Base-by-base conservation (phyloP, 2,888 invertebrate genomes). In the Stenotaenia linearis region DNA sequence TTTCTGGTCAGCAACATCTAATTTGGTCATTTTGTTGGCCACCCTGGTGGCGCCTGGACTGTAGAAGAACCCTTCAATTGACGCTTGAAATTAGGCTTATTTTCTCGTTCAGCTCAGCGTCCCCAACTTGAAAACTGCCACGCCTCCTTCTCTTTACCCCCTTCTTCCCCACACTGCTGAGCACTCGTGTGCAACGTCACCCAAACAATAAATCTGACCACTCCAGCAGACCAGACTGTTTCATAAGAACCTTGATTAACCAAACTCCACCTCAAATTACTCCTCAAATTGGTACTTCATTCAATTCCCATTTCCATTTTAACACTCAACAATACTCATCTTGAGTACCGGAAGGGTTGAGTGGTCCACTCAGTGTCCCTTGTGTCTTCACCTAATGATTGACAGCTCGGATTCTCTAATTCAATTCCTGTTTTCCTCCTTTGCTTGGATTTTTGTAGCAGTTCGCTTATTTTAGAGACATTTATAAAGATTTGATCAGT, bases 71-170 rank as follows among this genome's bases (percentile, higher is more conserved):
- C 69, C 69, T 69, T 69, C 69, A 69, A 69, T 69, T 69, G 69
- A 69, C 69, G 69, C 69, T 69, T 28, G 69, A 69, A 69, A 69
- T 69, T 69, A 69, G 69, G 69, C 69, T 69, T 69, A 69, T 69
- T 69, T 69, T 69, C 69, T 69, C 69, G 69, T 69, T 69, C 69
- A 69, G 69, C 69, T 69, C 69, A 69, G 69, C 69, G 69, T 69
- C 69, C 69, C 69, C 69, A n/a, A 69, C 69, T 69, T 69, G 69
- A 69, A 69, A 69, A 69, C 25, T n/a, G 25, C 69, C 69, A 69
- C 69, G 69, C 69, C 69, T 28, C 69, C n/a, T 69, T 69, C 69
- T 25, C 69, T 69, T 56, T 69, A 28, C 25, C 69, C 69, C 69
- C 69, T 69, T 69, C 69, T 61, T 61, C 61, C 61, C 23, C 61